Evolutionary conservation across 2,113 vertebrate species (phyloP), one percentile per base, ranked within the genome.

Genomic region (Melanotaenia duboulayi): DNA sequence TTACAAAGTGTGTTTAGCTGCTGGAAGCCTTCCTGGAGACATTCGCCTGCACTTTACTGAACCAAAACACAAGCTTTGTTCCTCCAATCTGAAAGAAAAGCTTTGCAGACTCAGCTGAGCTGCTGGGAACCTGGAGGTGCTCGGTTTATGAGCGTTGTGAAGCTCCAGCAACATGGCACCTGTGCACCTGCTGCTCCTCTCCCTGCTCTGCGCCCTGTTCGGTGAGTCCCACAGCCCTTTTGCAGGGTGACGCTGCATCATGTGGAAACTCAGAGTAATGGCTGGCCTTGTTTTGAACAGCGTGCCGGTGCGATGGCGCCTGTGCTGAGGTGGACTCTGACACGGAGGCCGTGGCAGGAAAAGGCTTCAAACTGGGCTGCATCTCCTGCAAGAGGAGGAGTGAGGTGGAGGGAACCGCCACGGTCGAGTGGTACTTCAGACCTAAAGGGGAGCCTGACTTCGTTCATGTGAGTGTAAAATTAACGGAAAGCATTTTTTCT

Each of bases 241-340:
- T 20, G 13, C 14, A 12, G 10, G 13, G n/a, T 52, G 17, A 50
- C n/a, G 11, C 48, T 4, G 14, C 44, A 17, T 68, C 11, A 4
- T 46, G 17, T 60, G 10, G 28, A 6, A 5, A 54, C 24, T 10
- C 6, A 23, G 0, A 58, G 22, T 22, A 4, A 12, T n/a, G 14
- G 16, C 2, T 40, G 11, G 10, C 1, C 37, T 3, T 63, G 6
- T 19, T 13, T 20, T 48, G 9, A 22, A 55, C 88, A 91, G 85
- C 82, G 40, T 57, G 58, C 51, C 69, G 52, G 59, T 78, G 89
- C 24, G 69, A 81, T 0, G 93, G 92, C 2, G 96, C 96, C 52
- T 97, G 96, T 23, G 96, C 96, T 39, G 96, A 97, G 81, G 95
- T 96, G 76, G 95, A 96, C 28, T 95, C 96, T 0, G 95, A 96